Evolutionary conservation across 2,888 invertebrate species (phyloP), one percentile per base, ranked within the genome.

Genomic region (Polia nebulosa): DNA sequence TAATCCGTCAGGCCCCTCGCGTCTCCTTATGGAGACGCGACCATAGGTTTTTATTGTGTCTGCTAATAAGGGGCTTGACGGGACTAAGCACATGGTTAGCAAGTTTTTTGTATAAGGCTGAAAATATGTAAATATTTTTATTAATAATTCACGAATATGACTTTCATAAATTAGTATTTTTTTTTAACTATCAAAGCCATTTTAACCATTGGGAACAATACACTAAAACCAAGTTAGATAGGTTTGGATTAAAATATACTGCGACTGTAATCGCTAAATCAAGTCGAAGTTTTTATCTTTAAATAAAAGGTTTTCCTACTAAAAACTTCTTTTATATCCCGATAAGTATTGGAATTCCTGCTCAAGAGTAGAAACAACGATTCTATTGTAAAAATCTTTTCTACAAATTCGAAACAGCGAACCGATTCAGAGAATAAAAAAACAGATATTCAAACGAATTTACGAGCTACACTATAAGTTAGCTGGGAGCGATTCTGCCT

Each of bases 401-500:
- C 71, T 73, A 67, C 72, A 66, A 66, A 72, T 72, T 75, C 59
- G 61, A 55, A 70, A 73, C 51, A 66, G 55, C 25, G 61, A 70
- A 73, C 57, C 56, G 59, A 65, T 74, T 56, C 65, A 39, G 34
- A 72, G 62, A 64, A 55, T 36, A 63, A 67, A 44, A 70, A 60
- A 72, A 57, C 9, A 51, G 36, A 69, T 71, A 80, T 74, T 55
- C 68, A 72, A 74, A 72, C 65, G 76, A 72, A 76, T 71, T 75
- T 68, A 73, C 68, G 61, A 78, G 65, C 61, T 56, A 64, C 55
- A 66, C 57, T 72, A 67, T 60, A 78, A 80, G 78, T 76, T 72
- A 64, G 73, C 76, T 73, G 52, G 73, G 27, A 78, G 67, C 73
- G 69, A 55, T 70, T 73, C 51, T 53, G 71, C 44, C 61, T 70